Conservation (phyloP, 2,888 invertebrate species). For the Electrophaes corylata region DNA sequence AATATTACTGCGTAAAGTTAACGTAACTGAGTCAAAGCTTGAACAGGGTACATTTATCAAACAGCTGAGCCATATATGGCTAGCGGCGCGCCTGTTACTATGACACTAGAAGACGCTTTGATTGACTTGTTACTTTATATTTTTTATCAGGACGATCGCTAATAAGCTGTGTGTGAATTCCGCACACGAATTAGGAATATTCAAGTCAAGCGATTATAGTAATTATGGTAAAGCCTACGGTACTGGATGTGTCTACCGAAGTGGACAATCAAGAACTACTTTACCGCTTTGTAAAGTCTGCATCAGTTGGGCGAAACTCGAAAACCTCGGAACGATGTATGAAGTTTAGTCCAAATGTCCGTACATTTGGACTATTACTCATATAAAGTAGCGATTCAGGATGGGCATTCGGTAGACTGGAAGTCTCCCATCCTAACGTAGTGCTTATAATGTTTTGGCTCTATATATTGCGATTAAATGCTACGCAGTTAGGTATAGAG, state of each 20-base stretch:
- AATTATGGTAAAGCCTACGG: not conserved
- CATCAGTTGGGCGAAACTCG: too few relatives aligned
- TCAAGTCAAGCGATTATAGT: not conserved
- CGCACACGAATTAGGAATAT: not conserved
- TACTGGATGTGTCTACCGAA: not conserved
- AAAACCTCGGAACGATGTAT: too few relatives aligned
- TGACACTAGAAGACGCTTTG: conserved; percentile 61
- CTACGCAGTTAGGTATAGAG: too few relatives aligned
- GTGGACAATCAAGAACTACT: not conserved
- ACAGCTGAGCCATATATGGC: conserved; percentile 54
- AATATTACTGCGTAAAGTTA: conserved; percentile 30
- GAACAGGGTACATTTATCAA: conserved; percentile 56
- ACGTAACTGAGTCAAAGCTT: conserved; percentile 39
- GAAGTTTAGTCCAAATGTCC: too few relatives aligned
- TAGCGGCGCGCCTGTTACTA: conserved; percentile 60
- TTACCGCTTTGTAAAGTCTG: too few relatives aligned
- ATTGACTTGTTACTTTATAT: conserved; percentile 69
- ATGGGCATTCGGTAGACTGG: too few relatives aligned
- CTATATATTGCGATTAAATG: too few relatives aligned
- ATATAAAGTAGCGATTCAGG: too few relatives aligned
- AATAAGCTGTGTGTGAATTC: conserved; percentile 25
- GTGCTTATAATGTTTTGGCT: too few relatives aligned
- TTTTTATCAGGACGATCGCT: conserved; percentile 27
- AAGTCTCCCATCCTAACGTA: too few relatives aligned
- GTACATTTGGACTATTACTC: too few relatives aligned